Conservation (phyloP, 2,113 vertebrate species). For the Eulacestoma nigropectus region DNA sequence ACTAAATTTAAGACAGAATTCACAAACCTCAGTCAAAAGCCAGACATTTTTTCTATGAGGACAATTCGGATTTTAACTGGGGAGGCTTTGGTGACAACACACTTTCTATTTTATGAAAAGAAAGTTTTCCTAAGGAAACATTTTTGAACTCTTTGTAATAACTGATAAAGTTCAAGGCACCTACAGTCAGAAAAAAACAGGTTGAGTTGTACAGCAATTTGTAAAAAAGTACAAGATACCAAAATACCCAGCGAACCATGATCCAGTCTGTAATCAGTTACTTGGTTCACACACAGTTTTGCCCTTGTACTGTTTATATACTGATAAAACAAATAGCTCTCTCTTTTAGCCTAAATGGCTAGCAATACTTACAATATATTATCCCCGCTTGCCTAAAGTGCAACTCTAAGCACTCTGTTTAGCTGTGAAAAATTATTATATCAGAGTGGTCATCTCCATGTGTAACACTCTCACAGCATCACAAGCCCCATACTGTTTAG, state of each 20-base stretch:
- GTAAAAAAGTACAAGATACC: neutral
- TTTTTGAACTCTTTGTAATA: neutral
- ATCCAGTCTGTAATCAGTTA: neutral
- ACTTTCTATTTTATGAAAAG: neutral
- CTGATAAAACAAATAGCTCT: neutral
- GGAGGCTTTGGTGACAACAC: neutral
- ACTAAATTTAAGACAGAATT: neutral
- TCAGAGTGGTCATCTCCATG: neutral
- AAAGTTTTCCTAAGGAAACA: neutral
- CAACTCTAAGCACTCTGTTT: neutral
- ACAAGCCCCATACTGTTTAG: neutral
- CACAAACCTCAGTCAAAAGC: neutral
- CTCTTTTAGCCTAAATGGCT: neutral
- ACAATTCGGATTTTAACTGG: neutral
- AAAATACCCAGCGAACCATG: neutral
- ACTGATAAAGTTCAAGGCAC: neutral
- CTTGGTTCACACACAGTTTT: neutral
- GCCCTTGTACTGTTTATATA: neutral
- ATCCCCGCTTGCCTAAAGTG: neutral
- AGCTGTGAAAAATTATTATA: neutral
- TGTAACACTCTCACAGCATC: neutral
- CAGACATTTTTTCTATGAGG: neutral
- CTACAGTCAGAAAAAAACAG: neutral
- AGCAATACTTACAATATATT: neutral
- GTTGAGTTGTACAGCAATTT: neutral